A percentile compares a stretch with the other conserved stretches of the same genome.
phyloP scores from a whole-genome alignment of 1,140 invertebrate genomes.

The Yoshiicerus persimilis region DNA sequence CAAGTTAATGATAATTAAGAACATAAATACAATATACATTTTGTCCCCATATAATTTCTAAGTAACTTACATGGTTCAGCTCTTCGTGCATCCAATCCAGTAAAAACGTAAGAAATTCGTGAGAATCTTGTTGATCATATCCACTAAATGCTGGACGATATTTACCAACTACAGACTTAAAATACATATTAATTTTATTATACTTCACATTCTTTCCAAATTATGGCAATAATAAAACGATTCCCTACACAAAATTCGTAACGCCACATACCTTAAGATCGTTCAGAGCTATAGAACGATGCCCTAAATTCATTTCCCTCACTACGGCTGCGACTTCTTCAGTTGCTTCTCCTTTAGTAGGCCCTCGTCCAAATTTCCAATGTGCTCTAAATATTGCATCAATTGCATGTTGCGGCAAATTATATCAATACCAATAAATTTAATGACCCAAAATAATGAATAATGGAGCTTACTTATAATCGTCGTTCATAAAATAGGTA shows the following conservation, averaged over 20 bases:
- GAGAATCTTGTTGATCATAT: conserved; percentile 89
- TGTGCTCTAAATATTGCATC: neutral
- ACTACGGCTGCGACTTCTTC: conserved; percentile 75
- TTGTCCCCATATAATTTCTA: too few relatives aligned
- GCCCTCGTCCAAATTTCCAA: conserved; percentile 21
- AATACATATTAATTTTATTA: neutral
- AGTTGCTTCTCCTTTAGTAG: conserved; percentile 66
- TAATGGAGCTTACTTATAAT: conserved; percentile 56
- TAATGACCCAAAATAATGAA: neutral
- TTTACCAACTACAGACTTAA: conserved; percentile 69
- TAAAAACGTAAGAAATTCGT: conserved; percentile 88
- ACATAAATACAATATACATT: too few relatives aligned
- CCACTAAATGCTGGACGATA: conserved; percentile 77
- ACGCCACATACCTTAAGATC: conserved; percentile 68
- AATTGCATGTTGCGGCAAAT: too few relatives aligned
- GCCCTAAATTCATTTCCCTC: conserved; percentile 71
- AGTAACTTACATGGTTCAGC: conserved; percentile 65
- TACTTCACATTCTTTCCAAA: too few relatives aligned
- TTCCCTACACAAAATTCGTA: neutral
- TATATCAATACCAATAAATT: too few relatives aligned
- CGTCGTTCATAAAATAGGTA: conserved; percentile 70
- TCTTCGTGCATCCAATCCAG: conserved; percentile 90
- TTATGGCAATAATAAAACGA: too few relatives aligned
- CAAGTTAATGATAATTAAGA: too few relatives aligned
- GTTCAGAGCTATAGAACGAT: conserved; percentile 73